A percentile compares a stretch with the other conserved stretches of the same genome.
Evolutionary conservation across 2,888 invertebrate species (phyloP).

Genomic region (Chirona hameri): DNA sequence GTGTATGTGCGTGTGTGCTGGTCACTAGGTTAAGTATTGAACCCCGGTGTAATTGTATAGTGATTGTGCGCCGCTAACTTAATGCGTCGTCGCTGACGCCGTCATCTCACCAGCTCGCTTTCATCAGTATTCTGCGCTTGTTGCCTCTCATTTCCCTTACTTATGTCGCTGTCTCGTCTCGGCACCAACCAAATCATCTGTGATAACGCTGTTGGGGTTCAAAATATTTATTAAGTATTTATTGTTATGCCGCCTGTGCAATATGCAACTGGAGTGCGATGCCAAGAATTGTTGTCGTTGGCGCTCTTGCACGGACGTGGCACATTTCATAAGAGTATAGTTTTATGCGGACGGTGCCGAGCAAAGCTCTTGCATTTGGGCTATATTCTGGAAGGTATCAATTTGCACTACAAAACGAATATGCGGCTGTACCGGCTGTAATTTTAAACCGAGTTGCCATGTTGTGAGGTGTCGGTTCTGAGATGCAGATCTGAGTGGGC

Average conservation of each 20-base stretch:
- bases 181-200: conserved; percentile 22
- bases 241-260: conserved; percentile 23
- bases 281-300: not conserved
- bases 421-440: not conserved
- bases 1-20: not conserved
- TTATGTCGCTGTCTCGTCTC: not conserved
- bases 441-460: not conserved
- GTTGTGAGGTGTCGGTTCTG: not conserved
- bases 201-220: conserved; percentile 27
- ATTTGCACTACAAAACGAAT: not conserved
- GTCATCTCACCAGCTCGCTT: not conserved
- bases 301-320: not conserved
- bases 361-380: not conserved
- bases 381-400: not conserved
- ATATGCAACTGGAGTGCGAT: not conserved
- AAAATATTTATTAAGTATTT: conserved; percentile 26
- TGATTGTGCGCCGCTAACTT: not conserved
- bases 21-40: conserved; percentile 5
- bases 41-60: not conserved
- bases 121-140: conserved; percentile 24
- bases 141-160: not conserved
- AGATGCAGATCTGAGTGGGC: not conserved
- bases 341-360: not conserved
- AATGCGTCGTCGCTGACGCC: not conserved
- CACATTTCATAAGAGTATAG: not conserved